Percentiles rank a stretch among this genome's conserved stretches.
phyloP scores from a whole-genome alignment of 2,888 invertebrate genomes.

The Meiosimyza platycephala region DNA sequence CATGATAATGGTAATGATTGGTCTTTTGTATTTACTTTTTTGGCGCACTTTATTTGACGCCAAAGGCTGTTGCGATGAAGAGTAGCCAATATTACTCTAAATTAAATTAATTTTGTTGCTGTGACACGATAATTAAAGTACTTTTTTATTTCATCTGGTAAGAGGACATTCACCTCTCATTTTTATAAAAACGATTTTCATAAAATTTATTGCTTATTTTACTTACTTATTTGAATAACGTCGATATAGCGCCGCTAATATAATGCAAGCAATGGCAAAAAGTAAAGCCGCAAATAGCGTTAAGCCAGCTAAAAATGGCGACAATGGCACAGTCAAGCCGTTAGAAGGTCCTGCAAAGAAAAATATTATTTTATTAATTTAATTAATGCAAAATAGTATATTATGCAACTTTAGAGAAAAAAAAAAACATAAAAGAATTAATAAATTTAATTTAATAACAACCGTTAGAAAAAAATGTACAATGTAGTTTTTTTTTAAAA shows the following conservation, averaged over 20 bases:
- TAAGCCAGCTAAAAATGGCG: constrained; percentile 81
- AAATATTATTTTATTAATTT: constrained; percentile 28
- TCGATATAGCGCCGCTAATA: constrained; percentile 79
- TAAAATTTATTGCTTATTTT: background rate
- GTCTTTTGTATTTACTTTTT: too few relatives aligned
- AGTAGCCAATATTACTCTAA: too few relatives aligned
- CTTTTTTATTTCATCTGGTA: too few relatives aligned
- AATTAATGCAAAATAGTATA: constrained; percentile 17
- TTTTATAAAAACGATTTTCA: too few relatives aligned
- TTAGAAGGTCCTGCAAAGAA: constrained; percentile 72
- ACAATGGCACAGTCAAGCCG: constrained; percentile 75
- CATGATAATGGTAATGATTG: too few relatives aligned
- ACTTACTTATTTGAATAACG: constrained; percentile 71
- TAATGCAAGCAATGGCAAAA: constrained; percentile 81
- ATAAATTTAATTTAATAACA: background rate
- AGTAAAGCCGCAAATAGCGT: constrained; percentile 81
- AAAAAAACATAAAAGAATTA: background rate
- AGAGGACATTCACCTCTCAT: too few relatives aligned
- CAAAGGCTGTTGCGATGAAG: too few relatives aligned
- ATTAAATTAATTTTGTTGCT: too few relatives aligned
- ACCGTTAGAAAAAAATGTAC: background rate
- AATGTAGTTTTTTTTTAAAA: background rate
- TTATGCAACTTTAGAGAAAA: background rate
- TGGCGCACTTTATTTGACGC: too few relatives aligned
- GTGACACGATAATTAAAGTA: too few relatives aligned